A percentile compares a stretch with the other conserved stretches of the same genome.
These are phyloP conservation scores for Champsocephalus esox DNA, from an alignment of 2,797 vertebrate genomes.

Conservation along the genomic window DNA sequence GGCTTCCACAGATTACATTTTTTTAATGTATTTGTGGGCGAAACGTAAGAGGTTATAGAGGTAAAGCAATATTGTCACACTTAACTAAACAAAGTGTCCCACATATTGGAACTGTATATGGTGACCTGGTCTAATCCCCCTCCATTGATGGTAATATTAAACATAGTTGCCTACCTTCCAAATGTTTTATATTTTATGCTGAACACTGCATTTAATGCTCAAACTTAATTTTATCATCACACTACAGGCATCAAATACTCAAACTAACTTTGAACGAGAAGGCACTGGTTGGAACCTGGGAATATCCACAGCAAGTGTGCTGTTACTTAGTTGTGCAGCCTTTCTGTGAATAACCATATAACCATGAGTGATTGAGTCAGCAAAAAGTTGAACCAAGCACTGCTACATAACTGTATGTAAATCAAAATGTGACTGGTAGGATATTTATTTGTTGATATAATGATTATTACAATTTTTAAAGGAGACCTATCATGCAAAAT, in stretches of 20 bases:
- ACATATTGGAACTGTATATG: background rate
- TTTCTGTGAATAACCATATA: conserved; percentile 22
- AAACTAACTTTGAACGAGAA: conserved; percentile 49
- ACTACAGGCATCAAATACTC: conserved; percentile 30
- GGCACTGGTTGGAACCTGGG: conserved; percentile 17
- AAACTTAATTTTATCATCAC: conserved; percentile 29
- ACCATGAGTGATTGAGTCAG: conserved; percentile 10
- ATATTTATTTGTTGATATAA: background rate
- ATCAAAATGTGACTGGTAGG: background rate
- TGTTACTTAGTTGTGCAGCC: conserved; percentile 6
- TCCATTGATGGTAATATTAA: conserved; percentile 24
- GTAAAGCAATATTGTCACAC: conserved; percentile 10
- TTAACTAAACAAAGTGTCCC: background rate
- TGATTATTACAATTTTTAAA: background rate
- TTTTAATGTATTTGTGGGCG: background rate
- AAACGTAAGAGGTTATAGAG: background rate
- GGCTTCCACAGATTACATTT: no score
- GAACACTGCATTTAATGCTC: conserved; percentile 13
- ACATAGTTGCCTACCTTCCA: background rate
- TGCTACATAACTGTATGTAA: background rate
- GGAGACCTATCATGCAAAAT: no score
- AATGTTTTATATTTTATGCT: conserved; percentile 25
- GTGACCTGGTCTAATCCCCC: conserved; percentile 9
- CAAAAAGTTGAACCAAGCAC: conserved; percentile 13
- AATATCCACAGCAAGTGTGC: conserved; percentile 8